A percentile compares a stretch with the other conserved stretches of the same genome.
These are phyloP conservation scores for Luperina nickerlii DNA, from an alignment of 2,888 invertebrate genomes.

Conservation along the genomic window DNA sequence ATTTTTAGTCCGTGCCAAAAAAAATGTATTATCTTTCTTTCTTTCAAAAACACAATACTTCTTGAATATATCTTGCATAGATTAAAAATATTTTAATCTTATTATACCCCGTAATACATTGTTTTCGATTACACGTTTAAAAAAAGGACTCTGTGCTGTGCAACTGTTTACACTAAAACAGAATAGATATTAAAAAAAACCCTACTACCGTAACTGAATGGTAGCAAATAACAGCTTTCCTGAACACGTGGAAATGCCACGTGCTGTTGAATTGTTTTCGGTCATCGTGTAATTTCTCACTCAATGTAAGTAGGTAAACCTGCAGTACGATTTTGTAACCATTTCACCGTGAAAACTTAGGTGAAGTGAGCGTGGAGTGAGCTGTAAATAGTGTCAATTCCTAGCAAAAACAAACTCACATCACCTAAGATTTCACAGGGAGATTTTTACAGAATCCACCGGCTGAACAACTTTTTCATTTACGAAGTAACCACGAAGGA, in stretches of 20 bases:
- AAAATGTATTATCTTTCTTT: too few species aligned
- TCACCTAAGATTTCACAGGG: too few species aligned
- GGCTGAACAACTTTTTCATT: background rate
- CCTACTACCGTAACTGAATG: background rate
- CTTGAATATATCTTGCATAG: background rate
- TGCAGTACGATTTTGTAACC: too few species aligned
- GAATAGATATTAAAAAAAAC: background rate
- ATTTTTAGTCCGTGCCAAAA: too few species aligned
- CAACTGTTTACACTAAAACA: background rate
- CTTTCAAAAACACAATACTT: background rate
- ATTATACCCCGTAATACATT: background rate
- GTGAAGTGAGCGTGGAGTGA: too few species aligned
- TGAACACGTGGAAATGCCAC: slow-evolving; percentile 13
- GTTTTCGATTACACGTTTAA: background rate
- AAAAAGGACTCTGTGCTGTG: background rate
- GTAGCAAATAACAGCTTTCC: background rate
- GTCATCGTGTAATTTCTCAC: background rate
- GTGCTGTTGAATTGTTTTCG: background rate
- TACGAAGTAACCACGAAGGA: background rate
- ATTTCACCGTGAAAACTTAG: too few species aligned
- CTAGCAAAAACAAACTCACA: too few species aligned
- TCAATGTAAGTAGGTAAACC: background rate
- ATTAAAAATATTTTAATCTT: background rate
- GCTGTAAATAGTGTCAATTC: too few species aligned
- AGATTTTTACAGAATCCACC: too few species aligned